These are phyloP conservation scores for Saccostrea glomerata DNA, from an alignment of 1,140 invertebrate species.

Conservation along the genomic window DNA sequence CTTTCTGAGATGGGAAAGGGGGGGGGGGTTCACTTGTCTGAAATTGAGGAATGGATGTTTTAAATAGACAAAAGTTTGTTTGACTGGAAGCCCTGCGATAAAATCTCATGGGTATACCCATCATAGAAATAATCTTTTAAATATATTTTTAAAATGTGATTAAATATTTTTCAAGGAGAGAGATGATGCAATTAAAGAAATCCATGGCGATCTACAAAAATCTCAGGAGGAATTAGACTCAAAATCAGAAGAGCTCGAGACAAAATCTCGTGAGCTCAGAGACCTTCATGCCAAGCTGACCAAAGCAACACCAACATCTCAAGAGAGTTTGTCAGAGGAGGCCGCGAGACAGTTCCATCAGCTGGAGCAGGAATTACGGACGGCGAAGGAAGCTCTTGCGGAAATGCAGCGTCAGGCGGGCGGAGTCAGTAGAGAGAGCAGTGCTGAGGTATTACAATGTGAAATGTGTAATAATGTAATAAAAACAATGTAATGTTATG, in stretches of 20 bases:
- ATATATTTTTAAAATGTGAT: neutral
- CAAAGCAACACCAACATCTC: neutral
- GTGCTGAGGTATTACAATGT: neutral
- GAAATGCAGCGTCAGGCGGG: slow-evolving; percentile 61
- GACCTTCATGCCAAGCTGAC: slow-evolving; percentile 54
- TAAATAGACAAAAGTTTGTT: too few relatives aligned
- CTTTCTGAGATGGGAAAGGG: too few relatives aligned
- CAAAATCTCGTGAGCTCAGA: slow-evolving; percentile 58
- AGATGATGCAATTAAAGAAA: slow-evolving; percentile 49
- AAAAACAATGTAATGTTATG: neutral
- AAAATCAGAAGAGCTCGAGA: slow-evolving; percentile 54
- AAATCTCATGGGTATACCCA: neutral
- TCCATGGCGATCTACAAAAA: slow-evolving; percentile 43
- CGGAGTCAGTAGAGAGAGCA: slow-evolving; percentile 46
- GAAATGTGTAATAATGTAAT: neutral
- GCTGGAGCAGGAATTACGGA: slow-evolving; percentile 65
- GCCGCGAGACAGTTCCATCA: slow-evolving; percentile 67
- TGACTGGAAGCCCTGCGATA: too few relatives aligned
- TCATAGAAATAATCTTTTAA: too few relatives aligned
- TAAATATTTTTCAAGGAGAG: slow-evolving; percentile 44
- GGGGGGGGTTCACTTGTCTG: too few relatives aligned
- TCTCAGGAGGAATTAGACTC: slow-evolving; percentile 8
- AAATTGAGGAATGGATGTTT: too few relatives aligned
- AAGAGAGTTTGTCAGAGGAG: slow-evolving; percentile 52
- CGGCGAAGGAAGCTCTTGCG: slow-evolving; percentile 64